A percentile compares a stretch with the other conserved stretches of the same genome.
phyloP scores from a whole-genome alignment of 2,797 vertebrate species.

The Australoheros facetus region DNA sequence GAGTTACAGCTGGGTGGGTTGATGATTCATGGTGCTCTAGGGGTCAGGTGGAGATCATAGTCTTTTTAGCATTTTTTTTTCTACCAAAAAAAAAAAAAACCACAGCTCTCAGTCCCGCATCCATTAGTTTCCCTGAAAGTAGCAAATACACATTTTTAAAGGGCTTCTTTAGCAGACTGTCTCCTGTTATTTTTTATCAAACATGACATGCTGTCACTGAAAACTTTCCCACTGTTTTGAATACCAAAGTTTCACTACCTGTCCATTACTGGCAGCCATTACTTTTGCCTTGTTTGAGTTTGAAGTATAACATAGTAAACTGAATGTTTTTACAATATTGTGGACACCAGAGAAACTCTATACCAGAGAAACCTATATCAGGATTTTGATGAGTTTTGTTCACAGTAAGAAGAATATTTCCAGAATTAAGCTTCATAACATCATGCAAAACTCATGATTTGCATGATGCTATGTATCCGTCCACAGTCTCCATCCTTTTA shows the following conservation, averaged over 20 bases:
- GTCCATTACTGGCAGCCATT: neutral
- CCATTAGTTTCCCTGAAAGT: neutral
- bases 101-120: neutral
- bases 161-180: neutral
- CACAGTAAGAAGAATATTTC: no score
- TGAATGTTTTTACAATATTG: neutral
- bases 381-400: no score
- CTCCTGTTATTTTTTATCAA: neutral
- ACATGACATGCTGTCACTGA: neutral
- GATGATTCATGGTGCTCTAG: neutral
- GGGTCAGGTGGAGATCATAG: neutral
- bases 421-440: no score
- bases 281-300: neutral
- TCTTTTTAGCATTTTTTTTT: neutral
- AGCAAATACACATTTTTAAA: neutral
- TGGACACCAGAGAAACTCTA: neutral
- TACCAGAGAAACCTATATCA: no score
- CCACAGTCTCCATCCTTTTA: neutral
- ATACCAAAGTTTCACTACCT: neutral
- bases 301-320: neutral
- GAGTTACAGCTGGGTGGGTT: neutral
- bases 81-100: neutral
- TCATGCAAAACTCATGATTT: neutral
- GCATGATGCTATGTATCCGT: neutral
- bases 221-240: neutral